A percentile compares a stretch with the other conserved stretches of the same genome.
Evolutionary conservation across 2,888 invertebrate genomes (phyloP).

Genomic region (Rotaria macrura): DNA sequence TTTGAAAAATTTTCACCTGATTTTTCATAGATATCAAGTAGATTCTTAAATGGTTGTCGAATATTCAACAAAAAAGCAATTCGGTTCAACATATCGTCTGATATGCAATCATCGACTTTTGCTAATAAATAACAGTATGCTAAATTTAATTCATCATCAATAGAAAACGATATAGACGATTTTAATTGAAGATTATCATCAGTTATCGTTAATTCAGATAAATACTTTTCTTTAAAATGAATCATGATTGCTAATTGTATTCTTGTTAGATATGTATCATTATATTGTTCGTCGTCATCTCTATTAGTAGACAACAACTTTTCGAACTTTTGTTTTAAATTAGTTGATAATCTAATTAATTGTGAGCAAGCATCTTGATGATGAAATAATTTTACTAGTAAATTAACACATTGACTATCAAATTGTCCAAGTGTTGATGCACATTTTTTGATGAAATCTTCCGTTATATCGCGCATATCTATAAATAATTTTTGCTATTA

Average conservation of each 20-base stretch:
- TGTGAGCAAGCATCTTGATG: not conserved
- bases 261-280: not conserved
- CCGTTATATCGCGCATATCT: not conserved
- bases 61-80: not conserved
- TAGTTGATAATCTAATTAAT: not conserved
- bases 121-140: constrained; percentile 9
- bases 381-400: not conserved
- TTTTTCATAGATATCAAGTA: not conserved
- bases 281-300: not conserved
- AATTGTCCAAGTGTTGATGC: not conserved
- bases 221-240: not conserved
- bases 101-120: not conserved
- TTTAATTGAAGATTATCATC: not conserved
- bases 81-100: not conserved
- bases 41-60: not conserved
- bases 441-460: not conserved
- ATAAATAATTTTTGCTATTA: not conserved
- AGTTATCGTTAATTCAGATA: not conserved
- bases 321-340: not conserved
- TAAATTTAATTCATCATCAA: not conserved
- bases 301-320: not conserved
- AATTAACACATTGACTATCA: not conserved
- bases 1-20: not conserved
- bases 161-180: not conserved
- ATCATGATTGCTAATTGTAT: not conserved